Evolutionary conservation across 2,888 invertebrate genomes (phyloP), one percentile per base, ranked within the genome.

Genomic region (Drosophila picticornis): DNA sequence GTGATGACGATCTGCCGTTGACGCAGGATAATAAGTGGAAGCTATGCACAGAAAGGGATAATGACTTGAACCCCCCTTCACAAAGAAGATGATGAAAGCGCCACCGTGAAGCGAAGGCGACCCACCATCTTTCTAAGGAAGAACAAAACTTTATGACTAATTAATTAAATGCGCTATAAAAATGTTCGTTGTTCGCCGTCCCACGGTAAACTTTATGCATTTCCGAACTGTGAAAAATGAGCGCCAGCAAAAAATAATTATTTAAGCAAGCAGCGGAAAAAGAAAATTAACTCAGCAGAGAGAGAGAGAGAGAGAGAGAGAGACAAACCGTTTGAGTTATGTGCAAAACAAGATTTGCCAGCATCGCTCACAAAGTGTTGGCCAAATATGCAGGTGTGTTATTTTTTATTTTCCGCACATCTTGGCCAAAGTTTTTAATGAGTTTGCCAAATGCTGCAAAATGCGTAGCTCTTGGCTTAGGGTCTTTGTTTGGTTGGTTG

Each of bases 81-180:
- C 7, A 22, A 38, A 59, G 68, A 72, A 74, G 77, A 68, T 75
- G 80, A 77, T 84, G 80, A 76, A 77, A 73, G 76, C 76, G 61
- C 29, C 48, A 46, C 7, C 13, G 16, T 16, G 7, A 48, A 59
- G 43, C 27, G 68, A 31, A 46, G 63, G 46, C 65, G 38, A 63
- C 71, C 77, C 58, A 51, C 70, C 65, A 83, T 80, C 80, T 84
- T 81, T 75, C 70, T 58, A 31, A 56, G 64, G 52, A 83, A 72
- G 79, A 81, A 81, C 72, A 73, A 86, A 88, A 88, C 85, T 88
- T 88, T 88, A 84, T 87, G 88, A 88, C 88, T 88, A 88, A 88
- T 88, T 88, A 88, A 88, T 88, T 88, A 88, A 88, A 88, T 87
- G 83, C 85, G 84, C 88, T 85, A 79, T 88, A 85, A 88, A 87